Evolutionary conservation across 2,797 vertebrate species (phyloP).

Genomic region (Jordanella pulchra): DNA sequence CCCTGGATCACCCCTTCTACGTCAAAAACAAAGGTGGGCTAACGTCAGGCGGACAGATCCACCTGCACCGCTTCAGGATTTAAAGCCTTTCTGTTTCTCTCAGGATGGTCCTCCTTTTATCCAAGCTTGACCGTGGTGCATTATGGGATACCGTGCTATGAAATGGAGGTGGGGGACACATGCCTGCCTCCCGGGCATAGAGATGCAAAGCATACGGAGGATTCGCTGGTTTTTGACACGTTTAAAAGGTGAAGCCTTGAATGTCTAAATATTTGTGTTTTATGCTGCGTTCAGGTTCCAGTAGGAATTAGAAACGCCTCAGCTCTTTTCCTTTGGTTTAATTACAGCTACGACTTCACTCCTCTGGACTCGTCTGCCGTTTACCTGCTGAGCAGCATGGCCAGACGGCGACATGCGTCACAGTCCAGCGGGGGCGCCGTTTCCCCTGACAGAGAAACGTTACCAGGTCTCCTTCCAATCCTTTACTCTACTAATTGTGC

Average conservation of each 20-base stretch:
- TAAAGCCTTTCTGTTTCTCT: not conserved
- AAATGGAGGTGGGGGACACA: slow-evolving; percentile 91
- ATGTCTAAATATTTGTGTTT: no score
- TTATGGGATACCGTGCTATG: slow-evolving; percentile 98
- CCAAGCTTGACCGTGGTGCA: slow-evolving; percentile 97
- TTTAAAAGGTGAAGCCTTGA: slow-evolving; percentile 92
- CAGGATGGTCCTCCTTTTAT: slow-evolving; percentile 98
- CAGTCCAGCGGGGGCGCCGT: slow-evolving; percentile 85
- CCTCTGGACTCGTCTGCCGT: slow-evolving; percentile 97
- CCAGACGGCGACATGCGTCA: slow-evolving; percentile 90
- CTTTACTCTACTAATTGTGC: not conserved
- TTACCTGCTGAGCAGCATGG: slow-evolving; percentile 97
- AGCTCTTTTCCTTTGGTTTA: no score
- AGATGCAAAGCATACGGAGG: slow-evolving; percentile 94
- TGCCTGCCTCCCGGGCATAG: slow-evolving; percentile 98
- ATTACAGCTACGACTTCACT: slow-evolving; percentile 91
- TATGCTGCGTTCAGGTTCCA: not conserved
- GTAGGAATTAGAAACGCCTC: no score
- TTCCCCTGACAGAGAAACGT: slow-evolving; percentile 84
- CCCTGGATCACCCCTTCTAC: slow-evolving; percentile 94
- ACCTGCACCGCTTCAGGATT: not conserved
- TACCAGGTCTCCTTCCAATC: slow-evolving; percentile 46
- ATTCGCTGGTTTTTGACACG: slow-evolving; percentile 97
- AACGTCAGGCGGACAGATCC: not conserved
- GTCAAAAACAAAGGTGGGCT: slow-evolving; percentile 94